A percentile compares a stretch with the other conserved stretches of the same genome.
Evolutionary conservation across 53 echinoderm and acorn worm genomes (phyloP).

Genomic region (Astropecten irregularis): DNA sequence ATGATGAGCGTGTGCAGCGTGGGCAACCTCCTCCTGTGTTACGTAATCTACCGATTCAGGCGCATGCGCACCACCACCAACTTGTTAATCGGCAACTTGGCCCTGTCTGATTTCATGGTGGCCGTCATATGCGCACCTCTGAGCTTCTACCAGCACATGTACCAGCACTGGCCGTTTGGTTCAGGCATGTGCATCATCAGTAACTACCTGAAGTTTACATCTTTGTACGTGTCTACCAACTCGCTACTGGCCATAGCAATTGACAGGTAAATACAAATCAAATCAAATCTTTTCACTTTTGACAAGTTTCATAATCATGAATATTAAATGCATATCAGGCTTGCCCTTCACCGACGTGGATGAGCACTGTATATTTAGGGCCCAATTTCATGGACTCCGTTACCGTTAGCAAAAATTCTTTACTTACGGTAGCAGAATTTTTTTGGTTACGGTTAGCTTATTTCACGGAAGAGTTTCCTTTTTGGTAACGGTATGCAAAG

Average conservation of each 20-base stretch:
- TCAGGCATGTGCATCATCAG: slow-evolving; percentile 79
- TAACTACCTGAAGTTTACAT: slow-evolving; percentile 82
- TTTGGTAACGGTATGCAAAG: too few species aligned
- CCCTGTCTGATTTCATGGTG: slow-evolving; percentile 89
- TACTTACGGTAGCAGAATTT: too few species aligned
- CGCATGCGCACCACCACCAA: slow-evolving; percentile 96
- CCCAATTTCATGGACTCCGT: too few species aligned
- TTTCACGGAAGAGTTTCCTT: too few species aligned
- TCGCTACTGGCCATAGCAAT: slow-evolving; percentile 94
- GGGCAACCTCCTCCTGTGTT: slow-evolving; percentile 89
- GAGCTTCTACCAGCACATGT: slow-evolving; percentile 83
- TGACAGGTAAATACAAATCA: slow-evolving; percentile 72
- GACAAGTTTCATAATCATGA: too few species aligned
- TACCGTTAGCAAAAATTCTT: too few species aligned
- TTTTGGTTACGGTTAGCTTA: too few species aligned
- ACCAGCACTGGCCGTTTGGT: slow-evolving; percentile 91
- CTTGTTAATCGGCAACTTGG: slow-evolving; percentile 90
- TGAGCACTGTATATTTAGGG: too few species aligned
- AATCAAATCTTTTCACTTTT: too few species aligned
- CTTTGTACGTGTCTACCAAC: slow-evolving; percentile 93
- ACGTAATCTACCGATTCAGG: slow-evolving; percentile 84
- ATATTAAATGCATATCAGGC: too few species aligned
- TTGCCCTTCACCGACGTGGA: too few species aligned
- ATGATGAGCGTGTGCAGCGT: slow-evolving; percentile 87
- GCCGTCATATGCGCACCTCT: slow-evolving; percentile 88